phyloP scores from a whole-genome alignment of 2,797 vertebrate species.

The Chaunax sp. region DNA sequence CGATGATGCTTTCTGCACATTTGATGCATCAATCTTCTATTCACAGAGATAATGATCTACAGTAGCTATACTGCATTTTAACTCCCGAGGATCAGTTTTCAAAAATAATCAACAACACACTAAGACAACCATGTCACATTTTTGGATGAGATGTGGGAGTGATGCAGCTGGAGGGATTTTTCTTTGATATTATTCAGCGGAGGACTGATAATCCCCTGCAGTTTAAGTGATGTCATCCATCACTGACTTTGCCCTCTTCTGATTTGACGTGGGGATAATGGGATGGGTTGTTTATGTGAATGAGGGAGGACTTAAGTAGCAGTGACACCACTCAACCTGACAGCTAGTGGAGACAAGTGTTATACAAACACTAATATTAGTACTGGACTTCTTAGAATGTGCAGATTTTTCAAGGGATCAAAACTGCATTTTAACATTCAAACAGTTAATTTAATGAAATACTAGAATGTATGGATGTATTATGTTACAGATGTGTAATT shows the following conservation, averaged over 20 bases:
- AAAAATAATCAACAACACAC: slow-evolving; percentile 35
- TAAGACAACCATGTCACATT: slow-evolving; percentile 47
- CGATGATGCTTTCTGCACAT: slow-evolving; percentile 28
- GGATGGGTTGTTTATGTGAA: slow-evolving; percentile 60
- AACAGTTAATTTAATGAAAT: not conserved
- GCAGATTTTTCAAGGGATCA: slow-evolving; percentile 3
- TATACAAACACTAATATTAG: slow-evolving; percentile 10
- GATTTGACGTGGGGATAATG: slow-evolving; percentile 60
- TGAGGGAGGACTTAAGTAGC: slow-evolving; percentile 53
- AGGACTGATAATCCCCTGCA: slow-evolving; percentile 67
- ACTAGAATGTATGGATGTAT: not conserved
- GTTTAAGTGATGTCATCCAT: slow-evolving; percentile 63
- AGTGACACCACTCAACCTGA: slow-evolving; percentile 41
- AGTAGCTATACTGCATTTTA: slow-evolving; percentile 14
- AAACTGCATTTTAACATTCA: not conserved
- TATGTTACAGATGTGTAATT: not conserved
- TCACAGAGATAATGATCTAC: slow-evolving; percentile 14
- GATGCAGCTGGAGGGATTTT: slow-evolving; percentile 49
- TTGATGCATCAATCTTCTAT: slow-evolving; percentile 24
- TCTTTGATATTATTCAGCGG: slow-evolving; percentile 56
- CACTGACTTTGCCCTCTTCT: slow-evolving; percentile 72
- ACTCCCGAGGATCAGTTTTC: slow-evolving; percentile 8
- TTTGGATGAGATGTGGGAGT: slow-evolving; percentile 28
- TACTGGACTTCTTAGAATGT: slow-evolving; percentile 4
- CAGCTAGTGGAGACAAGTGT: slow-evolving; percentile 16